A percentile compares a stretch with the other conserved stretches of the same genome.
phyloP scores from a whole-genome alignment of 2,113 vertebrate species.

The Ceyx melanurus region DNA sequence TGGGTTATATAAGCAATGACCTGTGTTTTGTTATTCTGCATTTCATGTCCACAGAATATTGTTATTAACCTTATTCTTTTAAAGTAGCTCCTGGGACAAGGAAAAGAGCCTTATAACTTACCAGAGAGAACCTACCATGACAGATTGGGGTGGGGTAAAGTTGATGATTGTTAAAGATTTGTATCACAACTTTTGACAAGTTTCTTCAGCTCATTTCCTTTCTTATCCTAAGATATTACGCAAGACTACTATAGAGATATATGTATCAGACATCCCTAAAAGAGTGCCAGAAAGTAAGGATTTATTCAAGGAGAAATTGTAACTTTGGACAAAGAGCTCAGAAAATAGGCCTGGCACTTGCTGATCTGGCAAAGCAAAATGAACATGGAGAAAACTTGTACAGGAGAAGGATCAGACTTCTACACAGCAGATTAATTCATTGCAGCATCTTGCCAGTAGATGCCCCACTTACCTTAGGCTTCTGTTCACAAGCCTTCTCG shows the following conservation, averaged over 20 bases:
- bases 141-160: accelerated
- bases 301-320: neutral
- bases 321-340: neutral
- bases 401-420: neutral
- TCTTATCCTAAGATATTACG: neutral
- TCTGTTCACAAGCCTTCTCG: neutral
- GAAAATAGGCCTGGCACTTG: neutral
- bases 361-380: neutral
- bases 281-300: neutral
- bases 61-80: too few relatives aligned
- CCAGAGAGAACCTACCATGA: neutral
- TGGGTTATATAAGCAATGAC: neutral
- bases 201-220: neutral
- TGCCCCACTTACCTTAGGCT: slow-evolving; percentile 26
- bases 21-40: neutral
- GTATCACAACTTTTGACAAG: neutral
- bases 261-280: neutral
- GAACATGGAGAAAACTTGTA: neutral
- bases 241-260: neutral
- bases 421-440: neutral
- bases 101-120: neutral
- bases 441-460: slow-evolving; percentile 6
- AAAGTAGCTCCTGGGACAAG: neutral
- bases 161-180: neutral
- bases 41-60: neutral